phyloP scores from a whole-genome alignment of 1,140 invertebrate genomes.

The Venustaconcha ellipsiformis region DNA sequence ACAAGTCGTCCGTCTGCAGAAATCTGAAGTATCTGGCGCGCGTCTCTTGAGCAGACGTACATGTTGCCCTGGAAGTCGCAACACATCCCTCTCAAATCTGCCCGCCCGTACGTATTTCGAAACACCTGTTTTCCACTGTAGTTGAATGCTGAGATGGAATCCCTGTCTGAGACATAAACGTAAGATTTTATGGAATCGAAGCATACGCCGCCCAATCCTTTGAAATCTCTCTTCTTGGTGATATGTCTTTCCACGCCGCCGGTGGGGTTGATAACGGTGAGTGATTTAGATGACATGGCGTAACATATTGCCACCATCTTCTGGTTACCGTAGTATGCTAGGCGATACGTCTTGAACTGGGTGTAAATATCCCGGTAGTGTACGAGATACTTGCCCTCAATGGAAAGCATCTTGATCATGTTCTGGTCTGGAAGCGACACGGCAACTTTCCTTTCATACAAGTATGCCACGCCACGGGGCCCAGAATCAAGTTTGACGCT shows the following conservation, averaged over 20 bases:
- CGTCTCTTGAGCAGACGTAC: slow-evolving; percentile 30
- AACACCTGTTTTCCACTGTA: slow-evolving; percentile 25
- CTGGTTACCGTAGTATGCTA: slow-evolving; percentile 16
- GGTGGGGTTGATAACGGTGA: slow-evolving; percentile 20
- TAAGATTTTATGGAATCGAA: slow-evolving; percentile 26
- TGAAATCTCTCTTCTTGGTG: slow-evolving; percentile 27
- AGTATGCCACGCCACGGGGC: slow-evolving; percentile 17
- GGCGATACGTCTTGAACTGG: slow-evolving; percentile 27
- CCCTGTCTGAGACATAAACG: slow-evolving; percentile 30
- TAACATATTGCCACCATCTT: slow-evolving; percentile 26
- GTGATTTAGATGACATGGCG: slow-evolving; percentile 21
- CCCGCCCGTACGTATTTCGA: slow-evolving; percentile 27
- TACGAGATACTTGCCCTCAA: slow-evolving; percentile 22
- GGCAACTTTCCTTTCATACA: slow-evolving; percentile 23
- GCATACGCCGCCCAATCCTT: slow-evolving; percentile 26
- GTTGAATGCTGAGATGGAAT: slow-evolving; percentile 25
- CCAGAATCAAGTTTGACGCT: slow-evolving; percentile 20
- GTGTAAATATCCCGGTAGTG: slow-evolving; percentile 21
- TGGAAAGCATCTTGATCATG: slow-evolving; percentile 24
- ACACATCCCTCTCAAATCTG: slow-evolving; percentile 28
- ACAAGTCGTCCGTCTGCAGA: slow-evolving; percentile 22
- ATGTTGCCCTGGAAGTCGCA: slow-evolving; percentile 29
- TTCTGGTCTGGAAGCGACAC: slow-evolving; percentile 31
- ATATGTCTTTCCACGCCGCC: slow-evolving; percentile 25
- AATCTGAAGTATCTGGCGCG: slow-evolving; percentile 26